Conservation (phyloP, 2,113 vertebrate genomes). For the Psittacus erithacus region DNA sequence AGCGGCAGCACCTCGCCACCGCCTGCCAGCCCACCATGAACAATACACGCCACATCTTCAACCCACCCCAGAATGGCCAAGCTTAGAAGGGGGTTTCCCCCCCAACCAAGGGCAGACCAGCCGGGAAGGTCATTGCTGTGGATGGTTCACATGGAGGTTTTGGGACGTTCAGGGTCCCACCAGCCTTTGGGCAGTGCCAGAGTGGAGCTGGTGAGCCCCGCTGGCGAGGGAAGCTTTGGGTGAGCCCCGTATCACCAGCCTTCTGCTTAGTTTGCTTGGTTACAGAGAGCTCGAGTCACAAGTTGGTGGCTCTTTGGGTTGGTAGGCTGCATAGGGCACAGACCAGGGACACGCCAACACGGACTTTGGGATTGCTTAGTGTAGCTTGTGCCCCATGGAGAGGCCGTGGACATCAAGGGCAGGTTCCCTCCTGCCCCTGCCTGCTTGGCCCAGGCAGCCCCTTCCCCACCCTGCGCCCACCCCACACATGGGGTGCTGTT, state of each 20-base stretch:
- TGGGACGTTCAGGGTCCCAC: not conserved
- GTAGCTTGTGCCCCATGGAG: not conserved
- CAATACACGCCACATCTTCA: conserved; percentile 66
- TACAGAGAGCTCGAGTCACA: conserved; percentile 15
- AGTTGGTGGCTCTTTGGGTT: not conserved
- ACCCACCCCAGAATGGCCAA: conserved; percentile 55
- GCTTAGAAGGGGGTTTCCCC: conserved; percentile 22
- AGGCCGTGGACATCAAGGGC: not conserved
- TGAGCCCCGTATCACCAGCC: not conserved
- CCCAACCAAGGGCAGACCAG: conserved; percentile 27
- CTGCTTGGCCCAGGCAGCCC: not conserved
- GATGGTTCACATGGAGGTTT: conserved; percentile 48
- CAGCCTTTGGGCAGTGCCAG: conserved; percentile 23
- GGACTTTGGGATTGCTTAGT: not conserved
- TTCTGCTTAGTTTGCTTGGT: conserved; percentile 54
- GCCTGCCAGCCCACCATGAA: conserved; percentile 46
- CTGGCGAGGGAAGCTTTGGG: conserved; percentile 28
- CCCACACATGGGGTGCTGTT: not conserved
- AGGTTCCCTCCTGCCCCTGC: not conserved
- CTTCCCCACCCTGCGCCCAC: not conserved
- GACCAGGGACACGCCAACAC: not conserved
- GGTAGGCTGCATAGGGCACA: conserved; percentile 4
- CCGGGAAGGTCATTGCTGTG: conserved; percentile 55
- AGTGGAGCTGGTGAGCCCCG: not conserved
- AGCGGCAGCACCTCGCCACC: not conserved